phyloP scores from a whole-genome alignment of 2,113 vertebrate genomes.

The Colistium nudipinnis region DNA sequence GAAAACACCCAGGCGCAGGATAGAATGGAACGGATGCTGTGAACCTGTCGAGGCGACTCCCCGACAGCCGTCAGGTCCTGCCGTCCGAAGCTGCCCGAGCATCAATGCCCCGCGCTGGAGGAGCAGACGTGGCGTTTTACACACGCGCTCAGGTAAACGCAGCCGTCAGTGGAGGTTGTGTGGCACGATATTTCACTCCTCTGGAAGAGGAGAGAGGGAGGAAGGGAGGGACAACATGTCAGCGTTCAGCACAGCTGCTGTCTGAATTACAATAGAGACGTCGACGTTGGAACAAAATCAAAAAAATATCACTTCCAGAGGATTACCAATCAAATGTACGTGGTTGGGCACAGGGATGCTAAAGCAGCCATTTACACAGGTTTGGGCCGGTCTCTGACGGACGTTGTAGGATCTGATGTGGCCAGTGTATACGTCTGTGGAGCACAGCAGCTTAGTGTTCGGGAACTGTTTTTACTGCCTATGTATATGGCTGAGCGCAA shows the following conservation, averaged over 20 bases:
- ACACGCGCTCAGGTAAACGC: constrained; percentile 44
- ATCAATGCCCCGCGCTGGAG: neutral
- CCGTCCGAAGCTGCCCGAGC: neutral
- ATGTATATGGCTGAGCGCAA: constrained; percentile 56
- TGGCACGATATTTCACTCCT: constrained; percentile 28
- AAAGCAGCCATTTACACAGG: constrained; percentile 12
- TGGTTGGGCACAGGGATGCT: neutral
- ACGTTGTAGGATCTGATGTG: neutral
- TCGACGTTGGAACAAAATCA: neutral
- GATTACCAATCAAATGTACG: neutral
- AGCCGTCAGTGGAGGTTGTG: neutral
- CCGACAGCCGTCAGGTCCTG: neutral
- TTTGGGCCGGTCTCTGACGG: neutral
- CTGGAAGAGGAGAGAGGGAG: neutral
- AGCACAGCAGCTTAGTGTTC: neutral
- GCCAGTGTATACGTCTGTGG: neutral
- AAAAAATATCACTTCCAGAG: neutral
- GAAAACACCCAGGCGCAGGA: constrained; percentile 38
- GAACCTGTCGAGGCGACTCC: neutral
- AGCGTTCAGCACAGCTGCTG: neutral
- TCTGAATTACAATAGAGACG: neutral
- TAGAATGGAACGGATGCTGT: neutral
- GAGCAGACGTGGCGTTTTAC: constrained; percentile 6
- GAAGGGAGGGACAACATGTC: neutral
- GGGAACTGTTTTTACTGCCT: constrained; percentile 1